A percentile compares a stretch with the other conserved stretches of the same genome.
These are phyloP conservation scores for Emydoidea blandingii DNA, from an alignment of 2,797 vertebrate genomes.

Conservation along the genomic window DNA sequence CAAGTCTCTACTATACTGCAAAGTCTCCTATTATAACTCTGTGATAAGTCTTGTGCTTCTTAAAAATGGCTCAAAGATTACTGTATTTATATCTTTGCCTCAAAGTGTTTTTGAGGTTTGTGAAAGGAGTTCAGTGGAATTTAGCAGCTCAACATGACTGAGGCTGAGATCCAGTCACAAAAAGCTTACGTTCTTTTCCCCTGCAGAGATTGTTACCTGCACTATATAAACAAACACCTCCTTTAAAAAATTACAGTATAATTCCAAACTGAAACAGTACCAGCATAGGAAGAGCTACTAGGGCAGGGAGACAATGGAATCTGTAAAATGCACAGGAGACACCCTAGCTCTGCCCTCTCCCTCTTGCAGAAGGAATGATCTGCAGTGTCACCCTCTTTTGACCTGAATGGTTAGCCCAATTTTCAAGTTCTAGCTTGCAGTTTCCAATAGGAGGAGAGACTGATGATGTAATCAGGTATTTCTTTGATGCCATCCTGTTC, in stretches of 20 bases:
- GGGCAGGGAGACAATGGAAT: background rate
- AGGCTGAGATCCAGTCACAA: constrained; percentile 60
- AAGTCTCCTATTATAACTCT: constrained; percentile 36
- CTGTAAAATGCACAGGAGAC: background rate
- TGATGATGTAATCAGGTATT: background rate
- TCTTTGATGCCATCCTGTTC: background rate
- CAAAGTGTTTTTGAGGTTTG: constrained; percentile 54
- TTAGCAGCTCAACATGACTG: constrained; percentile 12
- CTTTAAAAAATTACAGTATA: constrained; percentile 4
- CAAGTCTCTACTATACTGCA: constrained; percentile 43
- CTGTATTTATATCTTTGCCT: constrained; percentile 31
- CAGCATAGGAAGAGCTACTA: constrained; percentile 5
- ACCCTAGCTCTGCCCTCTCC: background rate
- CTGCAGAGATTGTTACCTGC: constrained; percentile 65
- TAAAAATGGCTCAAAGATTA: constrained; percentile 57
- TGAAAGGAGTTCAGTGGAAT: constrained; percentile 21
- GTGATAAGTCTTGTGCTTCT: constrained; percentile 53
- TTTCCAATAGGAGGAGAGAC: background rate
- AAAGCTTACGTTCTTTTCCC: constrained; percentile 67
- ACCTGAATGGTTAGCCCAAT: background rate
- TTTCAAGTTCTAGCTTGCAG: background rate
- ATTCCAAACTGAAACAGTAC: constrained; percentile 30
- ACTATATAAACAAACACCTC: constrained; percentile 30
- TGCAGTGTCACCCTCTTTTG: background rate
- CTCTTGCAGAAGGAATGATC: background rate